Base-by-base conservation (phyloP, 2,797 vertebrate genomes). In the Enteromius mattozi region DNA sequence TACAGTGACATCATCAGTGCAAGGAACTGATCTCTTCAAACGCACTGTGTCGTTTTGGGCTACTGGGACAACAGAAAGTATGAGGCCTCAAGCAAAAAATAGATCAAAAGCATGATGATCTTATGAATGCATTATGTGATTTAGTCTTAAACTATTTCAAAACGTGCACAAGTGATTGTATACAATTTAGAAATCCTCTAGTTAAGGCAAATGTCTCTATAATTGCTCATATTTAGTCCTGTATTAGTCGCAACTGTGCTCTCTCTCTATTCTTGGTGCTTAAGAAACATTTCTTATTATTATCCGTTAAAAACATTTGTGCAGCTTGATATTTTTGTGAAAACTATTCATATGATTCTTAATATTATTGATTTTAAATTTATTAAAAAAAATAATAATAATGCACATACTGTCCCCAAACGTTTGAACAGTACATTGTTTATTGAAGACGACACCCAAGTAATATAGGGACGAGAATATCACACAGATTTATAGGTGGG, bases 1-100 rank as follows among this genome's bases (percentile, higher is more conserved):
- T 49, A 54, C 27, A 72, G 66, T 79, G 66, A 79, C 83, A 79
- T 51, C 76, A 84, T 72, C 9, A 24, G 66, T 21, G 40, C 14
- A 47, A 35, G 19, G 21, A 79, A 56, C 40, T 0, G 27, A 47
- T 71, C 65, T 49, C 35, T 63, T 65, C n/a, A 45, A 61, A 35
- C 61, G 59, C 6, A 17, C 7, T 16, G 37, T 1, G 0, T 56
- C 10, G 27, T 78, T 68, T 72, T 70, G 14, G 74, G 24, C 82
- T 10, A 68, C 6, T 33, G 65, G 63, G 74, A 78, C 49, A 69
- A 59, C 49, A 78, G 24, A 78, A 40, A 69, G 37, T 42, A n/a
- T 56, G 33, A 77, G 33, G 24, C 47, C 45, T 42, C n/a, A 21
- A 54, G 61, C 35, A 21, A 16, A 71, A 56, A 83, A 42, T 54